Evolutionary conservation across 2,888 invertebrate species (phyloP).

Genomic region (Exocentrus adspersus): DNA sequence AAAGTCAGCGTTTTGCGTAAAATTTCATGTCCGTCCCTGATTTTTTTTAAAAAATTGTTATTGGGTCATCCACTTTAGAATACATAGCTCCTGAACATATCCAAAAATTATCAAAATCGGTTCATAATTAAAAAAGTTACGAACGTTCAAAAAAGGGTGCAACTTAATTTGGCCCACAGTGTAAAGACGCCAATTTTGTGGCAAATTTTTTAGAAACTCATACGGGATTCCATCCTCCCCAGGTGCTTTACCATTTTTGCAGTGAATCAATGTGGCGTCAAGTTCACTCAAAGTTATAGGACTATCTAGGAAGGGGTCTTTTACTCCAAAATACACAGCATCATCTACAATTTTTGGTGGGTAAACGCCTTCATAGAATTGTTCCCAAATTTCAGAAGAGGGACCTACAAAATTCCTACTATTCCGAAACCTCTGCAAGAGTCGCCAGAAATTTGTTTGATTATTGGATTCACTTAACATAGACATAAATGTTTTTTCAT

Average conservation of each 20-base stretch:
- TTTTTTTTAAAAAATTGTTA: no score
- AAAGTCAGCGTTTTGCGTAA: no score
- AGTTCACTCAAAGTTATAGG: neutral
- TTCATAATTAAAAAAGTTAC: no score
- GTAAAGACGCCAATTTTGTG: neutral
- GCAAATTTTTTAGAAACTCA: neutral
- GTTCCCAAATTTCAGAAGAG: no score
- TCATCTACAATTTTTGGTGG: neutral
- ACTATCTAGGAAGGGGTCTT: neutral
- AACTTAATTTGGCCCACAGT: no score
- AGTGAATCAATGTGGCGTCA: neutral
- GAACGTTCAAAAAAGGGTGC: no score
- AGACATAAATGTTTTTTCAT: neutral
- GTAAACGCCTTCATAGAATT: neutral
- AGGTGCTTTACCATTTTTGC: neutral
- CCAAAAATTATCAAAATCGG: no score
- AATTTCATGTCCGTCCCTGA: no score
- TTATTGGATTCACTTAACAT: neutral
- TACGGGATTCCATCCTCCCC: neutral
- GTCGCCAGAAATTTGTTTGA: neutral
- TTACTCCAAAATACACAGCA: neutral
- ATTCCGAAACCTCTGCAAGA: no score
- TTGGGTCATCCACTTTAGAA: no score
- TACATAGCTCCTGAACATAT: no score
- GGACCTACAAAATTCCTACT: no score